Base-by-base conservation (phyloP, 2,797 vertebrate species). In the Protosalanx chinensis region DNA sequence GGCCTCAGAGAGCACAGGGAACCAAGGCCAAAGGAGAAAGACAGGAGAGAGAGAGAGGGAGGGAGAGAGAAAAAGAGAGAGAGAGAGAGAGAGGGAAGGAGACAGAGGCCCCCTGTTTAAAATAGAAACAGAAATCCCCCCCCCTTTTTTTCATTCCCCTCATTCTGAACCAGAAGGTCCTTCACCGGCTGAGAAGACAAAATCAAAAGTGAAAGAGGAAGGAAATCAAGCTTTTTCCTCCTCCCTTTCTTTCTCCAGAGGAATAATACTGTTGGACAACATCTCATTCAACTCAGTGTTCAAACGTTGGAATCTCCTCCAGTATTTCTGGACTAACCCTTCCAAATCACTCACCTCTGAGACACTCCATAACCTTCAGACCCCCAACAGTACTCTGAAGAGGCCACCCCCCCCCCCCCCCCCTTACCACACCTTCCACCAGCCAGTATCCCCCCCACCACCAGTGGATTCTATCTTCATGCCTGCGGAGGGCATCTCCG, bases 291-390 rank as follows among this genome's bases (percentile, higher is more conserved):
- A 46, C 41, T 46, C 41, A 46, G 4, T 53, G 69, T 77, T 78
- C 51, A 82, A 79, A 81, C 71, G 82, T 63, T 74, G 78, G 83
- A 76, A 75, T 77, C 72, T 66, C 81, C 41, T 65, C 41, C 12
- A 74, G 56, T 46, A 81, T 77, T 33, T 78, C 73, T 73, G 41
- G 41, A 10, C 41, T 46, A 3, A 13, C 41, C 8, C 41, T 46
- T 46, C 41, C 41, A 46, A 46, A 46, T 3, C 41, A 13, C 10
- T 41, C 37, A 41, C 37, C 10, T 73, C 30, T 77, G 81, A 84
- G 72, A 84, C 71, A 72, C 64, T 75, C 72, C 79, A 82, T 81
- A 82, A 73, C 79, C 74, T 76, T 74, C 64, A 84, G 82, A 81
- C 73, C 79, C 71, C 70, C 33, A 8, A 46, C 41, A 12, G 41